A percentile compares a stretch with the other conserved stretches of the same genome.
These are phyloP conservation scores for Ypsolopha sequella DNA, from an alignment of 2,888 invertebrate genomes.

Conservation along the genomic window DNA sequence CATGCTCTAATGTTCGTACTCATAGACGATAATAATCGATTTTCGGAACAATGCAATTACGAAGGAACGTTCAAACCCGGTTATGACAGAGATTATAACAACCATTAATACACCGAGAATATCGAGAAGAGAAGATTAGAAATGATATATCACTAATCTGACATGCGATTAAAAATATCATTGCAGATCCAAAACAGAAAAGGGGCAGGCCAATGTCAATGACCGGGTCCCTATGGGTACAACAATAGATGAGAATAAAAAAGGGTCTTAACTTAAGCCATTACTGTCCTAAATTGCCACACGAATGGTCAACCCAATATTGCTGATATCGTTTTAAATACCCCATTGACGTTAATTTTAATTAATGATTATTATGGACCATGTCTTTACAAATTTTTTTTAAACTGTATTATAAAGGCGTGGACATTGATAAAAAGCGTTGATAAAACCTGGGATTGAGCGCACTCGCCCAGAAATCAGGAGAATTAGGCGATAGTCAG, in stretches of 20 bases:
- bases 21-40: neutral
- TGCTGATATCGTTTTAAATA: constrained; percentile 32
- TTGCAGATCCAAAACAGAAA: constrained; percentile 48
- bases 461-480: too few relatives aligned
- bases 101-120: constrained; percentile 5
- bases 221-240: constrained; percentile 56
- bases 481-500: too few relatives aligned
- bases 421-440: too few relatives aligned
- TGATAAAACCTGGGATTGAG: too few relatives aligned
- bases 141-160: constrained; percentile 49
- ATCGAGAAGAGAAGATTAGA: constrained; percentile 37
- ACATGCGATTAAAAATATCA: constrained; percentile 49
- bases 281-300: constrained; percentile 54
- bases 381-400: neutral
- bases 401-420: too few relatives aligned
- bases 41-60: neutral
- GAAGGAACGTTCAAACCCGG: neutral
- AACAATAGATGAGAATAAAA: constrained; percentile 51
- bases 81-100: constrained; percentile 6
- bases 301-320: constrained; percentile 44
- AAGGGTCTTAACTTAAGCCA: constrained; percentile 55
- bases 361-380: neutral
- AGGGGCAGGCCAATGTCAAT: constrained; percentile 64
- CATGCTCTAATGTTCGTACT: too few relatives aligned
- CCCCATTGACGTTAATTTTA: neutral